These are phyloP conservation scores for Octodon degus DNA, from an alignment of 2,113 vertebrate species.

Conservation along the genomic window DNA sequence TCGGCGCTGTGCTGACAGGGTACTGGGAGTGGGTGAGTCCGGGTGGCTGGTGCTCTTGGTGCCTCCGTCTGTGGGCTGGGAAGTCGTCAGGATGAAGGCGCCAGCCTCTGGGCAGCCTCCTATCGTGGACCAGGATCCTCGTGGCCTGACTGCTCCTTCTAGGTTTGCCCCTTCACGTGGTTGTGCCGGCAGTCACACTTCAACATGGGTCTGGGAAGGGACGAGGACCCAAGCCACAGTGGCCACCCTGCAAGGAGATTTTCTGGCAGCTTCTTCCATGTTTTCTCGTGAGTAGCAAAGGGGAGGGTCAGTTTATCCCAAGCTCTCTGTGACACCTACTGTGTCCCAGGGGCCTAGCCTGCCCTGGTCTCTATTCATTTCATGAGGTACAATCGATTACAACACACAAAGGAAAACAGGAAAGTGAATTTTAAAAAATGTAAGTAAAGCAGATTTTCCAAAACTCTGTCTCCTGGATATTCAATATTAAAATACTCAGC, in stretches of 20 bases:
- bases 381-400: background rate
- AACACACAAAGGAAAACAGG: background rate
- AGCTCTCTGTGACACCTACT: background rate
- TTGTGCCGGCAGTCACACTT: background rate
- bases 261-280: conserved; percentile 29
- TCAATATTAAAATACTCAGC: conserved; percentile 8
- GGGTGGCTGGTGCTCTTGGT: background rate
- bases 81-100: background rate
- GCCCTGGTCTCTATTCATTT: background rate
- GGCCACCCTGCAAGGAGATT: background rate
- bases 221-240: background rate
- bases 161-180: no score
- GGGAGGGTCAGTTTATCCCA: background rate
- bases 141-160: background rate
- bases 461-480: conserved; percentile 12
- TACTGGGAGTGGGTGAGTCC: background rate
- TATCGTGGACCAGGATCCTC: no score
- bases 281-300: background rate
- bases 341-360: background rate
- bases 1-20: background rate
- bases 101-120: background rate
- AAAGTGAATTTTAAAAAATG: background rate
- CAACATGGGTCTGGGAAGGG: no score
- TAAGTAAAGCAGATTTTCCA: conserved; percentile 25
- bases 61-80: background rate